Percentiles rank a stretch among this genome's conserved stretches.
phyloP scores from a whole-genome alignment of 2,888 invertebrate species.

The Cephus spinipes region DNA sequence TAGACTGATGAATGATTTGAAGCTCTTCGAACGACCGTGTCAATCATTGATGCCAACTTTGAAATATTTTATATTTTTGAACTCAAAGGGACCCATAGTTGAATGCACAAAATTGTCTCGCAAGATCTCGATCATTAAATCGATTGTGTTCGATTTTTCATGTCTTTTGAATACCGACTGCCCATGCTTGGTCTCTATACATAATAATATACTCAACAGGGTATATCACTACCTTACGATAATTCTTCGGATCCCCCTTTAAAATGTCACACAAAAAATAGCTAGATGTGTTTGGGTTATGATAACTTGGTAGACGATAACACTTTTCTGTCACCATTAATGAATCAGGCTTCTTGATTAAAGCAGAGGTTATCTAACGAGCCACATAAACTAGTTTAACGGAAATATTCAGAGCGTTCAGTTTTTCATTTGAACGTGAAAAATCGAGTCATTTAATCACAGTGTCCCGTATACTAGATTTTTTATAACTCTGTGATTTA shows the following conservation, averaged over 20 bases:
- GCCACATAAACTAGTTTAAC: background rate
- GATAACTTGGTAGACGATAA: background rate
- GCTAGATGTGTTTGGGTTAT: background rate
- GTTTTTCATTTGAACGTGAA: background rate
- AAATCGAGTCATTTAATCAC: background rate
- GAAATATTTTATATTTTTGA: background rate
- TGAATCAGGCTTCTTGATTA: background rate
- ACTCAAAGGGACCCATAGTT: background rate
- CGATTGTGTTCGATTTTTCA: too few relatives aligned
- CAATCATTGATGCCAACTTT: background rate
- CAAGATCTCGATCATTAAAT: too few relatives aligned
- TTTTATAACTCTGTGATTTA: background rate
- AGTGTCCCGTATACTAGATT: background rate
- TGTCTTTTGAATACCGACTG: background rate
- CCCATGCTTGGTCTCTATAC: background rate
- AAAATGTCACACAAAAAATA: background rate
- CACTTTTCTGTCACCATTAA: background rate
- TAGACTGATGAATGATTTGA: too few relatives aligned
- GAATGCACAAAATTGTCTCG: background rate
- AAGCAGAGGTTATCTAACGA: background rate
- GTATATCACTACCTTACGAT: background rate
- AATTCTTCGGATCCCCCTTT: background rate
- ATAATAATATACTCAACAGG: background rate
- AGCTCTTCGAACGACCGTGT: background rate
- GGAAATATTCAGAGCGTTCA: background rate